Evolutionary conservation across 2,797 vertebrate genomes (phyloP), one percentile per base, ranked within the genome.

Genomic region (Acrossocheilus fasciatus): DNA sequence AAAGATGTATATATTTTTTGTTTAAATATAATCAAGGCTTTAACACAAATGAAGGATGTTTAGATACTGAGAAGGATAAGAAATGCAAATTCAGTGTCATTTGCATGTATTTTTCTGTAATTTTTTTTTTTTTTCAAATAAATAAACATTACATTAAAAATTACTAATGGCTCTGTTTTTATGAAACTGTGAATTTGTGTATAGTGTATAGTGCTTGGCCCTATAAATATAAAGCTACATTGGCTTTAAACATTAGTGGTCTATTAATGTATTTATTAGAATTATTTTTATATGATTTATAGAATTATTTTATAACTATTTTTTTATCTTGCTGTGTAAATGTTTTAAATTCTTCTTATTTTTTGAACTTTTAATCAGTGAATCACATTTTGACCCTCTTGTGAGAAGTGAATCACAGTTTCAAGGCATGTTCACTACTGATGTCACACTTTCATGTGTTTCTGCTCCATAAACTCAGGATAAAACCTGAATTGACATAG

Each of bases 1-100:
- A 1, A 43, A 9, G 45, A 45, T 39, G 17, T 47, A 20, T 66
- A 0, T 75, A 8, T 8, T 43, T 50, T 52, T 11, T 20, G 15
- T 54, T 77, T 62, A 36, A 6, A 57, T 30, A 43, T 26, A 17
- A 26, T 75, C 41, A 64, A 30, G 18, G 34, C 17, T 78, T 50
- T 69, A 54, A 6, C 45, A 43, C 74, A 78, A 23, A 70, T 78
- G 47, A 85, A 78, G 64, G 74, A 85, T 70, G 43, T 30, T 45
- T 78, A 30, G 23, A 10, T 52, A 39, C 30, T 68, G 17, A 8
- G 4, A 81, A 57, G 43, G 6, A 64, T 75, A 43, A 23, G 0
- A 36, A 41, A 20, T 54, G 23, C 41, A 59, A 57, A 57, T 78
- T 36, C 18, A 3, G 7, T n/a, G 8, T 64, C 15, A 30, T 69